Evolutionary conservation across 2,797 vertebrate species (phyloP), one percentile per base, ranked within the genome.

Genomic region (Phrynocephalus guinanensis): DNA sequence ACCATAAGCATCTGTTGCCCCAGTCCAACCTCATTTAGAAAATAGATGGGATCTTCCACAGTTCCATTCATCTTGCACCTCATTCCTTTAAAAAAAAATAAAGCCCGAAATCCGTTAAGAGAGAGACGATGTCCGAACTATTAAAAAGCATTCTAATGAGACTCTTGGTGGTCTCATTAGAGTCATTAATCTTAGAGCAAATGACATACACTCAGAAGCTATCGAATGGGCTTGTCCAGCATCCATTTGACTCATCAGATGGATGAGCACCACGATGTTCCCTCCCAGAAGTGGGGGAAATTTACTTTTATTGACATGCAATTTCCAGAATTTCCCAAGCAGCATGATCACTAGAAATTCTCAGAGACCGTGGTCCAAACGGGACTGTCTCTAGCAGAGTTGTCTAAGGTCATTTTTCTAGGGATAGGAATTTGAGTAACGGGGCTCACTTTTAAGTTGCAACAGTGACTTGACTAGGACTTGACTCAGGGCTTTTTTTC

Each of bases 81-180:
- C 30, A 67, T 20, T 5, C 24, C 63, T 22, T 52, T 79, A 44
- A 48, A 38, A 82, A 44, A 48, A 38, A 82, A 67, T 30, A 73
- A 0, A 0, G 30, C 26, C 11, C 26, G 30, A 63, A 72, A 60
- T 15, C 52, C 44, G 30, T 24, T 38, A 18, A 38, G 33, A 13
- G 77, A 48, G 28, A 38, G 71, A 33, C 7, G 63, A 84, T 90
- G 88, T 79, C 82, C 48, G 71, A 85, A 5, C 79, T 1, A 26
- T 33, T 56, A 86, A 85, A 2, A 86, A 76, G 30, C 3, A n/a
- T 82, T 38, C 80, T 77, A 68, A 87, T 33, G 72, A 83, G 72
- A 33, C 60, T 22, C 48, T 77, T n/a, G 11, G 30, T 26, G 56
- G 33, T 1, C 84, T 48, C 20, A 6, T 63, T 89, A 50, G 44